Base-by-base conservation (phyloP, 2,888 invertebrate species). In the Luperina testacea region DNA sequence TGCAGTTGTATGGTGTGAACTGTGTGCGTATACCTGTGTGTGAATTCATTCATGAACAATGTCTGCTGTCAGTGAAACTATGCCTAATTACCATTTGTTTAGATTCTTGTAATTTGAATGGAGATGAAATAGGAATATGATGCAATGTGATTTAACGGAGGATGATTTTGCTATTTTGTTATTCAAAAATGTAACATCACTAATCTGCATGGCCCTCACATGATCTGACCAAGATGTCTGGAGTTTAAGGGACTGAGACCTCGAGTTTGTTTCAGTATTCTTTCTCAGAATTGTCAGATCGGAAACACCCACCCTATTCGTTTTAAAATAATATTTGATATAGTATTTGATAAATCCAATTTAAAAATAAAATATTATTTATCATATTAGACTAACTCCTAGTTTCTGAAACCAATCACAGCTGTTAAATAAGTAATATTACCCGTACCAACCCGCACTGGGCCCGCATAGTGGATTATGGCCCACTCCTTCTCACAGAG, bases 11-110 rank as follows among this genome's bases (percentile, higher is more conserved):
- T 87, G 81, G 82, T 82, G 85, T 84, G 76, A 87, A 89, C 79
- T 88, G 83, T 88, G 83, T 82, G 72, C 76, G 80, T 82, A 75
- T 84, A 81, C 76, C 45, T 84, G 77, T 90, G 78, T 90, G 92
- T 85, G 92, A 92, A 92, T 81, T 82, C 59, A 92, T 79, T 85
- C 67, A 42, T 59, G 77, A 88, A 92, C 92, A 92, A 92, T 91
- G 84, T 77, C 48, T 51, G 27, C 68, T 78, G 77, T 80, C 75
- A 86, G 88, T 81, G 91, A 90, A 90, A 89, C 84, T 82, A 59
- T 77, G 51, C 51, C 51, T 81, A 78, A 85, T 87, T 88, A 80
- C 20, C 82, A 88, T 88, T 88, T 84, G 78, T 78, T 75, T 42
- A 70, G 65, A 77, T 75, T 65, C 67, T 73, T 71, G 80, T 71